These are phyloP conservation scores for Diprion similis DNA, from an alignment of 1,140 invertebrate genomes.

Conservation along the genomic window DNA sequence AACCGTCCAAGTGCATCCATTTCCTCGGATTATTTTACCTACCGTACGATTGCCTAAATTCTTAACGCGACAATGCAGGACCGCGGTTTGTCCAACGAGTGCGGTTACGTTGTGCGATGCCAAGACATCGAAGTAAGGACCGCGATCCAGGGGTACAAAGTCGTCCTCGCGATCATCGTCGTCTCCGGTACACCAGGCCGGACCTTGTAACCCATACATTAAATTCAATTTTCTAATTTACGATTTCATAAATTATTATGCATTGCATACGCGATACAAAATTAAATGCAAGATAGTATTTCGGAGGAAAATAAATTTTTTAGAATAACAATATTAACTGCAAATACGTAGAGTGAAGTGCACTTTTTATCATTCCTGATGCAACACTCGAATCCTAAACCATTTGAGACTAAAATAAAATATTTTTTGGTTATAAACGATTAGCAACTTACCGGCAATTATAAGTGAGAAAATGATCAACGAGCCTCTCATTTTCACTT, in stretches of 20 bases:
- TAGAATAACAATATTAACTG: too few relatives aligned
- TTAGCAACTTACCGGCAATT: constrained; percentile 45
- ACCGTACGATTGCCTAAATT: constrained; percentile 83
- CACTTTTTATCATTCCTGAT: too few relatives aligned
- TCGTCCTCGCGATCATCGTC: constrained; percentile 49
- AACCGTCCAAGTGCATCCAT: too few relatives aligned
- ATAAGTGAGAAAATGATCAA: constrained; percentile 48
- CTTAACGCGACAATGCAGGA: constrained; percentile 78
- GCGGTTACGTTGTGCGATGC: constrained; percentile 83
- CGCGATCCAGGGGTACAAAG: constrained; percentile 62
- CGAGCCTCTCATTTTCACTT: constrained; percentile 46
- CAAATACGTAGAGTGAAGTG: too few relatives aligned
- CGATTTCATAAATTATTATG: too few relatives aligned
- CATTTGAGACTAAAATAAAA: neutral
- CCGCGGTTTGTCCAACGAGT: constrained; percentile 79
- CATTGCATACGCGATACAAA: too few relatives aligned
- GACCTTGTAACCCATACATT: constrained; percentile 35
- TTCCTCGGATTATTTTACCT: constrained; percentile 42
- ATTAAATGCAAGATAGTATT: too few relatives aligned
- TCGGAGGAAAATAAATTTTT: too few relatives aligned
- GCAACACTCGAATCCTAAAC: neutral
- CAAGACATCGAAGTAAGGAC: constrained; percentile 75
- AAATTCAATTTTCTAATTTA: neutral
- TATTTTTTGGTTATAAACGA: neutral
- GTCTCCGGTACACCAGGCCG: constrained; percentile 49